phyloP scores from a whole-genome alignment of 2,888 invertebrate genomes.

The Apoda limacodes region DNA sequence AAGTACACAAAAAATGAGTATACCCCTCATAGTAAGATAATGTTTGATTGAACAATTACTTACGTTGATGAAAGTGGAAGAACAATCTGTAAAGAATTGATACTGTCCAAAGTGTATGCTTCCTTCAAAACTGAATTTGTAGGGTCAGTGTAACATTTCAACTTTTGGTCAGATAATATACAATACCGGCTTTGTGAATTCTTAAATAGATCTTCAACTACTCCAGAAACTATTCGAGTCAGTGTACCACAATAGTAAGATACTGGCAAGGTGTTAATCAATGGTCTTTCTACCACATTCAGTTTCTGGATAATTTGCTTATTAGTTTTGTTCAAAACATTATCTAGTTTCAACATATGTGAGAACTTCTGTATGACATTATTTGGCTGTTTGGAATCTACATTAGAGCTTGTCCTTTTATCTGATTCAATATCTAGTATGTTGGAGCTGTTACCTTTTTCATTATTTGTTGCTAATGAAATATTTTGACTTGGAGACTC shows the following conservation, averaged over 20 bases:
- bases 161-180: constrained; percentile 76
- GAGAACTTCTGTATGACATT: constrained; percentile 52
- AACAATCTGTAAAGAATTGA: constrained; percentile 74
- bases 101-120: constrained; percentile 74
- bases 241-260: constrained; percentile 72
- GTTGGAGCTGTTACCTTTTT: constrained; percentile 50
- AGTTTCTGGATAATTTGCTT: constrained; percentile 33
- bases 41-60: constrained; percentile 23
- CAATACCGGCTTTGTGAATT: constrained; percentile 82
- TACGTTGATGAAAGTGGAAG: constrained; percentile 63
- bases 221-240: constrained; percentile 69
- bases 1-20: no score
- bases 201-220: constrained; percentile 79
- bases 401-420: constrained; percentile 23
- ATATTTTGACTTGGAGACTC: constrained; percentile 37
- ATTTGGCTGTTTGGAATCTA: constrained; percentile 29
- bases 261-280: constrained; percentile 50
- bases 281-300: constrained; percentile 59
- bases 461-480: constrained; percentile 12
- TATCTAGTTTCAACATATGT: constrained; percentile 62
- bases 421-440: constrained; percentile 36
- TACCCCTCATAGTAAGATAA: no score
- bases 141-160: constrained; percentile 80
- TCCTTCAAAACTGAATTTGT: constrained; percentile 77
- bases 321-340: constrained; percentile 39